Conservation (phyloP, 2,113 vertebrate genomes). For the Bujurquina vittata region DNA sequence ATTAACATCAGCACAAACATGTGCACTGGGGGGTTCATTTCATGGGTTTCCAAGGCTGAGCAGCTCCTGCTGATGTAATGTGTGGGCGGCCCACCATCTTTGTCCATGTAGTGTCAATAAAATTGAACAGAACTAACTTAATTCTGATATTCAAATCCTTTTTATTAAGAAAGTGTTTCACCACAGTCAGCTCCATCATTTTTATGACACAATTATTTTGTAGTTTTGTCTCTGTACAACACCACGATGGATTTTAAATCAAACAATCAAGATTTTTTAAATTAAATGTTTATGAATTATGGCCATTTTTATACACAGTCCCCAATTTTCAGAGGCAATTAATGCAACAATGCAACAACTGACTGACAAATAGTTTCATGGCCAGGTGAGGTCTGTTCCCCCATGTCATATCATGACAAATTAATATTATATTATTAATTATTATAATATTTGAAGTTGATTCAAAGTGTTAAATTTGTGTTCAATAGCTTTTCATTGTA, state of each 20-base stretch:
- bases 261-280: neutral
- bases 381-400: neutral
- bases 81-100: neutral
- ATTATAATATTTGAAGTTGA: neutral
- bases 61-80: neutral
- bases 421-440: too few relatives aligned
- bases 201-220: neutral
- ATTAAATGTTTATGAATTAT: neutral
- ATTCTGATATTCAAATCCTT: neutral
- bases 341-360: neutral
- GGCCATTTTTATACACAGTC: neutral
- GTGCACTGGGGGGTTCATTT: neutral
- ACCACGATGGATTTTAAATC: neutral
- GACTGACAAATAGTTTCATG: neutral
- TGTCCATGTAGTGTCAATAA: neutral
- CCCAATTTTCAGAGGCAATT: neutral
- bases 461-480: neutral
- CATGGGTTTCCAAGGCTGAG: neutral
- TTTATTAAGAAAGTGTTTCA: neutral
- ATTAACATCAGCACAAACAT: neutral
- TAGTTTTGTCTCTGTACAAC: neutral
- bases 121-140: fast-evolving
- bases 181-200: neutral
- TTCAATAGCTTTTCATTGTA: neutral
- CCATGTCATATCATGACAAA: neutral